Percentiles rank a stretch among this genome's conserved stretches.
phyloP scores from a whole-genome alignment of 1,140 invertebrate genomes.

The Drosophila pachea region DNA sequence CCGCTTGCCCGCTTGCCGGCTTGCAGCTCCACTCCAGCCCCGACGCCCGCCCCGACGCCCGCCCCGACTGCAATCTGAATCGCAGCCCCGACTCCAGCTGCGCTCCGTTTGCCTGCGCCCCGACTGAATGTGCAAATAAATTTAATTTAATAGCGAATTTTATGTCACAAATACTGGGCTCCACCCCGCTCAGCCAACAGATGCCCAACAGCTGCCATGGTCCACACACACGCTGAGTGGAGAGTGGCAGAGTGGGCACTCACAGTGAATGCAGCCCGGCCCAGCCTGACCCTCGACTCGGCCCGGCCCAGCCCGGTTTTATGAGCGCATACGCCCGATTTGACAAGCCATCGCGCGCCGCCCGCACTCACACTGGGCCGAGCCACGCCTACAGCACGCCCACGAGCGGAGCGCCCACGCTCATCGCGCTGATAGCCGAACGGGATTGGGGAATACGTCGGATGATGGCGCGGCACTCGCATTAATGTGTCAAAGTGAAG shows the following conservation, averaged over 20 bases:
- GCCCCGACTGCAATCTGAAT: no score
- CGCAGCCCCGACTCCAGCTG: no score
- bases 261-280: neutral
- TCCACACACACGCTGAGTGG: neutral
- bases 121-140: slow-evolving; percentile 74
- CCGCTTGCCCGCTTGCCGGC: neutral
- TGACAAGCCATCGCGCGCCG: slow-evolving; percentile 27
- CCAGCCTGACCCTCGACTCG: neutral
- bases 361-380: neutral
- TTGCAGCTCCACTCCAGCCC: slow-evolving; percentile 5
- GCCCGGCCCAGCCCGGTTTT: slow-evolving; percentile 45
- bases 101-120: no score
- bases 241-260: no score
- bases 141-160: slow-evolving; percentile 72
- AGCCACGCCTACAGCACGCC: neutral
- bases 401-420: no score
- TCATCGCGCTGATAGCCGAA: slow-evolving; percentile 65
- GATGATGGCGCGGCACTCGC: slow-evolving; percentile 31
- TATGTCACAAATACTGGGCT: slow-evolving; percentile 71
- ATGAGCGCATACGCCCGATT: slow-evolving; percentile 41
- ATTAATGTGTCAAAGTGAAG: slow-evolving; percentile 67
- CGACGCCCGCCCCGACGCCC: no score
- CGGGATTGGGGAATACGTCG: slow-evolving; percentile 66
- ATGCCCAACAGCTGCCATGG: neutral
- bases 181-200: slow-evolving; percentile 31